phyloP scores from a whole-genome alignment of 2,113 vertebrate species.

The Microtus oregoni region DNA sequence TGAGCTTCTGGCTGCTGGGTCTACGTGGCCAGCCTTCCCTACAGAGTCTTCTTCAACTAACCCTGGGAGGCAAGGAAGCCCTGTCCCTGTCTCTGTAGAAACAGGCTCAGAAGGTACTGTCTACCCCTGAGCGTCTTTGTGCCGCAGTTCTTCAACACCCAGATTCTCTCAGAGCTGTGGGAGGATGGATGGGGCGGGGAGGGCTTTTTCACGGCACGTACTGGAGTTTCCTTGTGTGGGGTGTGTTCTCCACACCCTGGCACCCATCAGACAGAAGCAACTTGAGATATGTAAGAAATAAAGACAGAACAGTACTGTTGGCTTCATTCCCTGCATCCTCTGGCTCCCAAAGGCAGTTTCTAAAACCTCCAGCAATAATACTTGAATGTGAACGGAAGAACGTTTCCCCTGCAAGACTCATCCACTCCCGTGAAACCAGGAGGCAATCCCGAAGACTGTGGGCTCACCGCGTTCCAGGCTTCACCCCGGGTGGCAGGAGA shows the following conservation, averaged over 20 bases:
- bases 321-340: background rate
- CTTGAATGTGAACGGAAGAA: constrained; percentile 24
- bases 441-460: fast-evolving
- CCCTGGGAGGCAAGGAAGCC: background rate
- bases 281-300: background rate
- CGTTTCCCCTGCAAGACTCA: background rate
- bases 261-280: fast-evolving
- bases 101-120: background rate
- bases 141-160: background rate
- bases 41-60: background rate
- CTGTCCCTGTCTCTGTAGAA: too few relatives aligned
- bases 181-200: too few relatives aligned
- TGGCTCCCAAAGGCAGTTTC: background rate
- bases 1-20: background rate
- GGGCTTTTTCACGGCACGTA: fast-evolving
- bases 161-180: background rate
- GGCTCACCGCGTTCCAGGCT: fast-evolving
- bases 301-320: fast-evolving
- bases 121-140: background rate
- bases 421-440: fast-evolving
- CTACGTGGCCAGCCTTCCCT: too few relatives aligned
- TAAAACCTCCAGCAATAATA: background rate
- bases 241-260: fast-evolving
- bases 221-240: fast-evolving
- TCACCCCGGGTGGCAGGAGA: background rate